Evolutionary conservation across 2,888 invertebrate species (phyloP), one percentile per base, ranked within the genome.

Genomic region (Lysandra coridon): DNA sequence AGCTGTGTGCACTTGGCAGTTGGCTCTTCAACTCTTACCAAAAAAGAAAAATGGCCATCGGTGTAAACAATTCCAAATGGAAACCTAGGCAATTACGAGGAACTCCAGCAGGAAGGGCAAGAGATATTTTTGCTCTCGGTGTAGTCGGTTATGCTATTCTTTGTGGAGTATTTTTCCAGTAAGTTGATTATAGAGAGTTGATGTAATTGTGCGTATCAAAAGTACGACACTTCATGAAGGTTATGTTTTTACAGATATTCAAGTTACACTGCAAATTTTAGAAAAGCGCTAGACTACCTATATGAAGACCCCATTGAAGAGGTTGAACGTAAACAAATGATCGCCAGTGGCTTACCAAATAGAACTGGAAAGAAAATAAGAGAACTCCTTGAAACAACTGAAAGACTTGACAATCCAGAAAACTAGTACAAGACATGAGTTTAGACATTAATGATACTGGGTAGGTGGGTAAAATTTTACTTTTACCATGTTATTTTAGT

Each of bases 51-150:
- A 95, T 95, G 95, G 95, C 94, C 81, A 92, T 94, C 82, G 95
- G 95, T 79, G 88, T 95, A 79, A 95, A 96, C 91, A 91, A 92
- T 78, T 94, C 91, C 83, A 94, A 93, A 87, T 94, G 96, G 88
- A 97, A 97, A 93, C 96, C 96, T 82, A 95, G 96, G 89, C 94
- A 95, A 91, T 89, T 96, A 81, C 94, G 92, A 88, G 96, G 96
- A 83, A 96, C 97, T 73, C 96, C 96, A 74, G 95, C 96, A 78
- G 95, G 92, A 82, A 86, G 84, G 81, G 92, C 95, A 80, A 90
- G 96, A 82, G 96, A 96, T 88, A 90, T 91, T 80, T 90, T 95
- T 82, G 95, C 95, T 14, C 83, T 90, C 33, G 94, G 93, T 49
- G 81, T 94, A 10, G 73, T 96, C 81, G 88, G 88, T 60, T 76